phyloP scores from a whole-genome alignment of 2,888 invertebrate species.

The Agonopterix subpropinquella region DNA sequence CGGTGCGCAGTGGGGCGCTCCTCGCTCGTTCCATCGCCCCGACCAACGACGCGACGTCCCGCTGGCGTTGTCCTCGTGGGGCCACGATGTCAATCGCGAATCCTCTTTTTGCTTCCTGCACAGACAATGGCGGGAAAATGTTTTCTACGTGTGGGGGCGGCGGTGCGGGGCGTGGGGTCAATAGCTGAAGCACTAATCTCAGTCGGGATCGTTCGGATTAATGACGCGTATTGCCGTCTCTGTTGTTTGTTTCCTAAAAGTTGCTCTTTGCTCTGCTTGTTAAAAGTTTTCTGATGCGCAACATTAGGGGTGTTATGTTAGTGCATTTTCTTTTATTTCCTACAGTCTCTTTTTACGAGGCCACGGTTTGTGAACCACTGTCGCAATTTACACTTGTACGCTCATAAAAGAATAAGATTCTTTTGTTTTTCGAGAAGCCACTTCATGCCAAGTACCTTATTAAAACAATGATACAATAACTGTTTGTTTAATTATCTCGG shows the following conservation, averaged over 20 bases:
- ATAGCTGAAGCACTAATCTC: constrained; percentile 66
- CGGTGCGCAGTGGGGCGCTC: constrained; percentile 16
- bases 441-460: too few relatives aligned
- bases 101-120: constrained; percentile 58
- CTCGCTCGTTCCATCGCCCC: not conserved
- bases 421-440: too few relatives aligned
- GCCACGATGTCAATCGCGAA: constrained; percentile 60
- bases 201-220: constrained; percentile 67
- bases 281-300: constrained; percentile 47
- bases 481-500: too few relatives aligned
- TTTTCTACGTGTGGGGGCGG: constrained; percentile 54
- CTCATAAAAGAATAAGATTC: too few relatives aligned
- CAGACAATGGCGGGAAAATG: constrained; percentile 68
- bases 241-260: constrained; percentile 56
- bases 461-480: too few relatives aligned
- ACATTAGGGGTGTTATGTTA: constrained; percentile 28
- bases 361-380: too few relatives aligned
- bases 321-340: constrained; percentile 1
- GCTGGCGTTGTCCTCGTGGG: constrained; percentile 7
- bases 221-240: constrained; percentile 67
- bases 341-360: not conserved
- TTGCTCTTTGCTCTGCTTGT: constrained; percentile 50
- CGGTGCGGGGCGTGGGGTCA: constrained; percentile 47
- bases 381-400: too few relatives aligned
- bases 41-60: not conserved